These are phyloP conservation scores for Epinephelus moara DNA, from an alignment of 2,113 vertebrate genomes.

Conservation along the genomic window DNA sequence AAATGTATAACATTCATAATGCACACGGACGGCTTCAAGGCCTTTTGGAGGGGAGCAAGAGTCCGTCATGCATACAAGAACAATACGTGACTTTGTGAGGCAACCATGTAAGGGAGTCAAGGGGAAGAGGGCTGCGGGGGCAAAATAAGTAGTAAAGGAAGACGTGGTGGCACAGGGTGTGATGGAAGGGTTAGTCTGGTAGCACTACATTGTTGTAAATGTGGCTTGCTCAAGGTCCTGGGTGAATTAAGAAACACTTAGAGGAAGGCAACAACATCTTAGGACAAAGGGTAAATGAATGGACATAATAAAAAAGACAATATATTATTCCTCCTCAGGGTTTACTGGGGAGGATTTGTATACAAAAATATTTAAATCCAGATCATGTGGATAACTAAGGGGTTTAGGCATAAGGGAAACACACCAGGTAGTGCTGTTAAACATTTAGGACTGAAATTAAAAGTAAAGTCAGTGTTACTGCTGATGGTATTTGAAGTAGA, in stretches of 20 bases:
- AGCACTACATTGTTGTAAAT: conserved; percentile 31
- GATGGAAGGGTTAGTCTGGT: conserved; percentile 21
- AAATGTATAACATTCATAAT: conserved; percentile 77
- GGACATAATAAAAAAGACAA: background rate
- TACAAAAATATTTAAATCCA: background rate
- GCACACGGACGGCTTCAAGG: conserved; percentile 76
- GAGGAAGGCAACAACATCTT: conserved; percentile 10
- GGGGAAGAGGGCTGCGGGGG: conserved; percentile 16
- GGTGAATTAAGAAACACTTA: background rate
- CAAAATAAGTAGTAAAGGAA: conserved; percentile 29
- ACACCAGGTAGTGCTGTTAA: conserved; percentile 9
- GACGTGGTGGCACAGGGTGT: background rate
- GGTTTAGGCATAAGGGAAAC: conserved; percentile 16
- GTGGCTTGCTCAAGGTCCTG: conserved; percentile 27
- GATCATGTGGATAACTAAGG: background rate
- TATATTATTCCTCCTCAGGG: background rate
- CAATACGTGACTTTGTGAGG: conserved; percentile 78
- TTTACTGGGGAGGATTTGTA: background rate
- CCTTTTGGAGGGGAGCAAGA: conserved; percentile 73
- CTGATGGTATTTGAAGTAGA: conserved; percentile 75
- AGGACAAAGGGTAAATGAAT: background rate
- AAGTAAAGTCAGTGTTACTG: conserved; percentile 90
- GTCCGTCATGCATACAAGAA: conserved; percentile 89
- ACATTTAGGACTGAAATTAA: conserved; percentile 33
- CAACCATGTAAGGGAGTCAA: conserved; percentile 76